These are phyloP conservation scores for Lycocorax pyrrhopterus DNA, from an alignment of 2,113 vertebrate genomes.

Conservation along the genomic window DNA sequence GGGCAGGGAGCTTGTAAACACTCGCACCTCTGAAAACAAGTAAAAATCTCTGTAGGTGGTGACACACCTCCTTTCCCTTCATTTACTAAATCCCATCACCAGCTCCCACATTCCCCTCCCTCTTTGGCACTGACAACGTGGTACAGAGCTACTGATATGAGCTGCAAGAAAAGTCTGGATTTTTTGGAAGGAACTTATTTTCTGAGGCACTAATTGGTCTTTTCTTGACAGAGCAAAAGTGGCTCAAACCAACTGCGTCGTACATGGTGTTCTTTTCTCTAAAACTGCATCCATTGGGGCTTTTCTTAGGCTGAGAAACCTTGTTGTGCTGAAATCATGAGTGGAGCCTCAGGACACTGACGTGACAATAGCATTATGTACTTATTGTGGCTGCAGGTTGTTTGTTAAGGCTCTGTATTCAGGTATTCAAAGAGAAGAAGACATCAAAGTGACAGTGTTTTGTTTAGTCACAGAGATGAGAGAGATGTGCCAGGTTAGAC, in stretches of 20 bases:
- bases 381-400: background rate
- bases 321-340: background rate
- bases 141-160: background rate
- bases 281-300: background rate
- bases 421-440: background rate
- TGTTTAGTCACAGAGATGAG: background rate
- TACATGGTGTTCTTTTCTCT: background rate
- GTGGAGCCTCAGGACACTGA: background rate
- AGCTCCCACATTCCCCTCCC: background rate
- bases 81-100: background rate
- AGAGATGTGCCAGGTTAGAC: background rate
- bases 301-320: background rate
- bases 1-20: slow-evolving; percentile 21
- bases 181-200: background rate
- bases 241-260: background rate
- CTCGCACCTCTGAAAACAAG: background rate
- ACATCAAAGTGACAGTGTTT: background rate
- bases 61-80: background rate
- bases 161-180: background rate
- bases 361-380: background rate
- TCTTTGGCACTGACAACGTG: background rate
- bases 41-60: background rate
- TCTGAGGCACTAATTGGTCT: background rate
- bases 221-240: background rate
- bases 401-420: background rate